A percentile compares a stretch with the other conserved stretches of the same genome.
Conservation (phyloP, 2,797 vertebrate species). For the Adrianichthys oophorus region DNA sequence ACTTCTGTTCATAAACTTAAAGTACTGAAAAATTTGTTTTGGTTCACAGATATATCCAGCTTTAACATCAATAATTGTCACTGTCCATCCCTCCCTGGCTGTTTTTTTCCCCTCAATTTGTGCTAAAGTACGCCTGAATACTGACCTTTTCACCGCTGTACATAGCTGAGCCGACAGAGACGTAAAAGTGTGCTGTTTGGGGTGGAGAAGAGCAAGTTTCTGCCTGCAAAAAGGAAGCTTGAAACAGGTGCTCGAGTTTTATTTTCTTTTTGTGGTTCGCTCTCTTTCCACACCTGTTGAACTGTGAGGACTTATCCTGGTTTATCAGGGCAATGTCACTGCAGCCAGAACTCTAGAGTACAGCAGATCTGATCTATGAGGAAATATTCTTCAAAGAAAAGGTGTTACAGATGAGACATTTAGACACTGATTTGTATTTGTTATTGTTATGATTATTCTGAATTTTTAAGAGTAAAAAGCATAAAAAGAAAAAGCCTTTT, state of each 20-base stretch:
- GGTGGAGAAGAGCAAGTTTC: conserved; percentile 51
- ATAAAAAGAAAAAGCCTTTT: no score
- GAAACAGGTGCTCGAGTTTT: conserved; percentile 68
- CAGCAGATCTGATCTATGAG: conserved; percentile 28
- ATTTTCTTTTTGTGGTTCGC: conserved; percentile 46
- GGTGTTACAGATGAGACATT: conserved; percentile 56
- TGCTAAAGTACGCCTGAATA: conserved; percentile 30
- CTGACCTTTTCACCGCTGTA: conserved; percentile 32
- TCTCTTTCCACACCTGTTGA: conserved; percentile 68
- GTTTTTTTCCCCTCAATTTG: conserved; percentile 5
- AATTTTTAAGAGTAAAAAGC: no score
- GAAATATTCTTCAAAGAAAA: conserved; percentile 57
- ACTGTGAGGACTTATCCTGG: conserved; percentile 57
- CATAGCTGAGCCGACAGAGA: conserved; percentile 55
- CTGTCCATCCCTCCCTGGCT: neutral
- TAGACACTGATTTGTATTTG: neutral
- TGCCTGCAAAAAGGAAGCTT: conserved; percentile 43
- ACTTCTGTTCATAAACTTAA: neutral
- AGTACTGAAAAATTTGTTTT: neutral
- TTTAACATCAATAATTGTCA: conserved; percentile 15
- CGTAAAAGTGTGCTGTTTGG: conserved; percentile 44
- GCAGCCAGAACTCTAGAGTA: conserved; percentile 19
- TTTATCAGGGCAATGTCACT: conserved; percentile 25
- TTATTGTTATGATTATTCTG: no score
- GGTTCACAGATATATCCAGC: conserved; percentile 11